Evolutionary conservation across 2,113 vertebrate species (phyloP), one percentile per base, ranked within the genome.

Genomic region (Agelaius tricolor): DNA sequence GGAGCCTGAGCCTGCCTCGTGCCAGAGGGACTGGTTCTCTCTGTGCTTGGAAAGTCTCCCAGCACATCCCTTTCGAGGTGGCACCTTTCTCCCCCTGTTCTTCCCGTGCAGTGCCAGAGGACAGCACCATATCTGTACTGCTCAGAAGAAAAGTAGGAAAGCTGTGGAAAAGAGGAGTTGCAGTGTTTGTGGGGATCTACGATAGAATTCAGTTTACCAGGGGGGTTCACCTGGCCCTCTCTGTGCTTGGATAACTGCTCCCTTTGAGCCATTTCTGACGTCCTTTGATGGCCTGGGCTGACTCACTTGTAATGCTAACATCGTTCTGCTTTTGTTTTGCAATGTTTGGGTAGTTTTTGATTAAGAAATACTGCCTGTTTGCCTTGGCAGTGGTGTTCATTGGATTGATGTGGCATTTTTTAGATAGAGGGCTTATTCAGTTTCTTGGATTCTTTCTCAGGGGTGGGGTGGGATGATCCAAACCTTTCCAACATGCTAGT

Each of bases 351-450:
- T 92, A 81, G 81, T 86, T 90, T 89, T 84, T 93, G 52, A 94
- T 93, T 71, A 92, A 94, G 96, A 96, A 95, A 96, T 52, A 65
- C 69, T 51, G 83, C 79, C 68, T 95, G 83, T 96, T 95, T 95
- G 83, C 94, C 86, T 96, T 97, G 96, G 96, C 94, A 87, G 61
- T 49, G 68, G 21, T 63, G 73, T 37, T 96, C 39, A 1, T 78
- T 84, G 90, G 90, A 67, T 23, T 86, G 85, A 75, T 93, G 85
- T 5, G 15, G 85, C 3, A 0, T 47, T 94, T 94, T 90, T 88
- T 41, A 80, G 79, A 82, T 74, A 15, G 58, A 91, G 75, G 95
- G 85, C 96, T 96, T 96, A 72, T 93, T 93, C 73, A 81, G 65
- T 35, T 44, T 88, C 79, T 84, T 87, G 92, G 88, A 95, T 96